A percentile compares a stretch with the other conserved stretches of the same genome.
phyloP scores from a whole-genome alignment of 2,113 vertebrate species.

The Pholis gunnellus region DNA sequence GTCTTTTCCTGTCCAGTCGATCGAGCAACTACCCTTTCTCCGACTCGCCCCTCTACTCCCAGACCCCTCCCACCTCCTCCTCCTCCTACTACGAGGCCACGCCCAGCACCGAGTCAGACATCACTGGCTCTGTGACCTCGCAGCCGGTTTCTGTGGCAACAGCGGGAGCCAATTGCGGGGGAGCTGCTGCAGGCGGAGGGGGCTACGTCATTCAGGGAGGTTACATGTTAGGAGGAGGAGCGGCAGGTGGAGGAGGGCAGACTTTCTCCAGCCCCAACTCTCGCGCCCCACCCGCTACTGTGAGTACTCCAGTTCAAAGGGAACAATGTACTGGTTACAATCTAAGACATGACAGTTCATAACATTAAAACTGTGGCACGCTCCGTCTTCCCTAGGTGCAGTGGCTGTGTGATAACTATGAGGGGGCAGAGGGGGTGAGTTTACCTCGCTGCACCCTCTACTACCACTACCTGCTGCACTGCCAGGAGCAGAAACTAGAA shows the following conservation, averaged over 20 bases:
- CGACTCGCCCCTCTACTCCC: constrained; percentile 88
- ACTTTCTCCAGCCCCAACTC: constrained; percentile 89
- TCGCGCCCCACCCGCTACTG: constrained; percentile 92
- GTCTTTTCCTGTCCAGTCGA: constrained; percentile 79
- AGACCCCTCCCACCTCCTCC: constrained; percentile 81
- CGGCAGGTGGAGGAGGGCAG: constrained; percentile 80
- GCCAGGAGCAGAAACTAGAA: constrained; percentile 94
- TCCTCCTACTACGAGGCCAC: constrained; percentile 87
- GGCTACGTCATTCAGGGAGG: constrained; percentile 90
- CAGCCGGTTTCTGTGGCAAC: constrained; percentile 83
- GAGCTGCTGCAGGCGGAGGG: constrained; percentile 50
- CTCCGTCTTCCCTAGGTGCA: constrained; percentile 83
- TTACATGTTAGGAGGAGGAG: constrained; percentile 85
- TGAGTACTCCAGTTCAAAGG: constrained; percentile 76
- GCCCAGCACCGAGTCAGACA: constrained; percentile 84
- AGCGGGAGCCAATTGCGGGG: constrained; percentile 56
- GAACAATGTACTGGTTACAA: neutral
- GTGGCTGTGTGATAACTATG: constrained; percentile 94
- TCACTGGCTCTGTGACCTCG: constrained; percentile 82
- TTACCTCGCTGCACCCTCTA: constrained; percentile 93
- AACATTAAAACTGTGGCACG: neutral
- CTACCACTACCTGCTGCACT: constrained; percentile 95
- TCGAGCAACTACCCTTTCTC: constrained; percentile 88
- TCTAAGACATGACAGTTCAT: neutral
- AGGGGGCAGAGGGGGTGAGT: constrained; percentile 93